These are phyloP conservation scores for Frieseomelitta varia DNA, from an alignment of 1,140 invertebrate genomes.

Conservation along the genomic window DNA sequence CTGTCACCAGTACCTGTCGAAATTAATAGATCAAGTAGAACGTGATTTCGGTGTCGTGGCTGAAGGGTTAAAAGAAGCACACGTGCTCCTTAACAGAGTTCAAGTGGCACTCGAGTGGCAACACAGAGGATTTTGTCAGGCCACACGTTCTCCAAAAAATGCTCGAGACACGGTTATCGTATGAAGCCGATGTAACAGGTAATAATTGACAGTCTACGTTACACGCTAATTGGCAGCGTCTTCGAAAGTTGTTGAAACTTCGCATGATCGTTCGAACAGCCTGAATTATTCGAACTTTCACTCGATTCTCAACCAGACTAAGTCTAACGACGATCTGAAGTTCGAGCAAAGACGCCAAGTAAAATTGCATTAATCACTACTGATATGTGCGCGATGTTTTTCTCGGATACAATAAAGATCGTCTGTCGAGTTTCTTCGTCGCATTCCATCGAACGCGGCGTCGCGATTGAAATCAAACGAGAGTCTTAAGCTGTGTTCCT, in stretches of 20 bases:
- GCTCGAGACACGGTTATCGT: conserved; percentile 36
- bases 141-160: neutral
- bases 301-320: neutral
- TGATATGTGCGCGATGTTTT: conserved; percentile 64
- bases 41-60: no score
- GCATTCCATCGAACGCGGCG: conserved; percentile 15
- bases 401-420: conserved; percentile 41
- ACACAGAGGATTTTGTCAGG: neutral
- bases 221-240: conserved; percentile 57
- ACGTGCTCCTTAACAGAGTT: neutral
- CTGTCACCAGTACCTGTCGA: no score
- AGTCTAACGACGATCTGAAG: neutral
- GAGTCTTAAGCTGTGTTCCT: neutral
- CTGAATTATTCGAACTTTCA: neutral
- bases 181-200: conserved; percentile 55
- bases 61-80: neutral
- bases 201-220: conserved; percentile 67
- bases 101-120: neutral
- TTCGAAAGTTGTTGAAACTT: conserved; percentile 17
- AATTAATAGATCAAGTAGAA: no score
- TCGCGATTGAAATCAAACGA: neutral
- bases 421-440: conserved; percentile 30
- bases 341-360: conserved; percentile 48
- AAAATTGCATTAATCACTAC: conserved; percentile 59
- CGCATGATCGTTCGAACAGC: conserved; percentile 5